These are phyloP conservation scores for Cephus pygmeus DNA, from an alignment of 2,888 invertebrate genomes.

Conservation along the genomic window DNA sequence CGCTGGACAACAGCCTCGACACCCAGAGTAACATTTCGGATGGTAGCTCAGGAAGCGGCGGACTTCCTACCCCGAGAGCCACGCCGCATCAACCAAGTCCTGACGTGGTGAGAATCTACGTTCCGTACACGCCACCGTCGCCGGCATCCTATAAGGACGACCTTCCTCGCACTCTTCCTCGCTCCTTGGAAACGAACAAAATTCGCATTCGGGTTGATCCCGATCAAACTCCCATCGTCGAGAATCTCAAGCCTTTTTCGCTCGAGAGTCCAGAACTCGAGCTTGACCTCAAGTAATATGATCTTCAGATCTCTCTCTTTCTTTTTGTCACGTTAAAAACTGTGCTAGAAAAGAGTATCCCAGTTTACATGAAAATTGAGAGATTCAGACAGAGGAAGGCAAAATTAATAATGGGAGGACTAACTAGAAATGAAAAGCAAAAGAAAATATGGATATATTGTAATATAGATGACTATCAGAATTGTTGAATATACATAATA, in stretches of 20 bases:
- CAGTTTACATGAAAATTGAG: constrained; percentile 5
- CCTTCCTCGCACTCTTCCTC: constrained; percentile 66
- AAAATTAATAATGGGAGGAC: neutral
- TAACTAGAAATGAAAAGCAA: neutral
- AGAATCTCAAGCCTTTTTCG: constrained; percentile 60
- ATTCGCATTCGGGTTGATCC: constrained; percentile 79
- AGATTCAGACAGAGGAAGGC: neutral
- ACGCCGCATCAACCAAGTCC: constrained; percentile 77
- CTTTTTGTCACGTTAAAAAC: constrained; percentile 6
- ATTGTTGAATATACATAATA: constrained; percentile 19
- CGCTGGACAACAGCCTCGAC: constrained; percentile 79
- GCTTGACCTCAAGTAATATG: constrained; percentile 57
- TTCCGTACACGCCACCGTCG: constrained; percentile 77
- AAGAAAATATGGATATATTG: constrained; percentile 21
- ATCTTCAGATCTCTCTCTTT: constrained; percentile 4
- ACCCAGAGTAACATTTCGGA: constrained; percentile 82
- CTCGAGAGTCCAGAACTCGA: constrained; percentile 60
- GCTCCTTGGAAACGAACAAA: constrained; percentile 75
- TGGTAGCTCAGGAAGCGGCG: constrained; percentile 75
- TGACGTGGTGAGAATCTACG: constrained; percentile 83
- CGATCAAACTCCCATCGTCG: constrained; percentile 73
- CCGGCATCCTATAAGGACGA: constrained; percentile 71
- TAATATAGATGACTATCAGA: constrained; percentile 21
- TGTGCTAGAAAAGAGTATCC: constrained; percentile 8
- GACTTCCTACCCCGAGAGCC: constrained; percentile 73